Evolutionary conservation across 2,113 vertebrate species (phyloP), one percentile per base, ranked within the genome.

Genomic region (Xiphophorus couchianus): DNA sequence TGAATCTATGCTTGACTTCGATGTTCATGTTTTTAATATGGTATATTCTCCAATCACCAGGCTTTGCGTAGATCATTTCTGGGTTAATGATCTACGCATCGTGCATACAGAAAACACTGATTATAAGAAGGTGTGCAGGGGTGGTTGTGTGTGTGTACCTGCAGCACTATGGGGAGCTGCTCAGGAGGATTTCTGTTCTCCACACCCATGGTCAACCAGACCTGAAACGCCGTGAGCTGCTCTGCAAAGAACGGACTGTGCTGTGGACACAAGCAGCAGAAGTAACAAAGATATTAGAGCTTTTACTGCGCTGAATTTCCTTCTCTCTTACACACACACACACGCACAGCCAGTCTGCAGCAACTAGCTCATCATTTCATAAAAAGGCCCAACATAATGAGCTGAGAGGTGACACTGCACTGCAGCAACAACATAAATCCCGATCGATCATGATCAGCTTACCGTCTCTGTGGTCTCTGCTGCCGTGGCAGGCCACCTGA

Each of bases 121-220:
- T 7, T 6, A 25, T 19, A 54, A 54, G 19, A 54, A 17, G 19
- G 39, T 15, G 39, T 42, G 44, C 17, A 5, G 19, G 44, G 1
- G 5, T 48, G 44, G 4, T 51, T 33, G 25, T 66, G 22, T 60
- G 17, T 42, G 67, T 60, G 69, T 92, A 98, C 98, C 97, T 99
- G 98, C 60, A 99, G 88, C 0, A 99, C 97, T 0, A 99, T 99
- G 25, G 97, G 98, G 8, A 99, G 96, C 91, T 99, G 98, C 90
- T 99, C 97, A 0, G 97, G 98, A 0, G 98, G 97, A 88, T 96
- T 99, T 82, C 98, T 93, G 95, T 99, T 99, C 92, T 99, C 98
- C 90, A 99, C 97, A 0, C 98, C 98, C 97, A 99, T 98, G 0
- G 97, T 98, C 80, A 99, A 87, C 98, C 97, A 99, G 76, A 99